Percentiles rank a stretch among this genome's conserved stretches.
phyloP scores from a whole-genome alignment of 1,140 invertebrate genomes.

The Drosophila pandora region DNA sequence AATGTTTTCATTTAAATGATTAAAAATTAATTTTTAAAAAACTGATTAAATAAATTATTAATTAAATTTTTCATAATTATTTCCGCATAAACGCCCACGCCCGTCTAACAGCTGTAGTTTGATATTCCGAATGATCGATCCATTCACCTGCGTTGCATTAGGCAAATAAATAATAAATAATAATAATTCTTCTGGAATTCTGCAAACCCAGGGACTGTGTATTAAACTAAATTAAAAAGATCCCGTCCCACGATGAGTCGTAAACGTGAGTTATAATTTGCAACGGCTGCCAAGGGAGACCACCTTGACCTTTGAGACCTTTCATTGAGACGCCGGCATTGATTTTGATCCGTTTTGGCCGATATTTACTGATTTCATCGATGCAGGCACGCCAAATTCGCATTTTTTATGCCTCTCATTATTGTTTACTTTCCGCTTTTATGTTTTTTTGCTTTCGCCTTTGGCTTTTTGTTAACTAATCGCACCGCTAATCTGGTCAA shows the following conservation, averaged over 20 bases:
- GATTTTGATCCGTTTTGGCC: conserved; percentile 10
- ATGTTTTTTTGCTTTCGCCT: conserved; percentile 9
- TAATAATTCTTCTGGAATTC: not conserved
- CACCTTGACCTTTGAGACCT: conserved; percentile 63
- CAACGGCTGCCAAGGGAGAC: conserved; percentile 14
- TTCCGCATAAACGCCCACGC: conserved; percentile 8
- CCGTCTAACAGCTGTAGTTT: conserved; percentile 20
- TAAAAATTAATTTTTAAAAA: too few species aligned
- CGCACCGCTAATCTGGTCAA: conserved; percentile 45
- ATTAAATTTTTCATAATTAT: not conserved
- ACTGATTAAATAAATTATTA: not conserved
- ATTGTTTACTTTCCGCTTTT: conserved; percentile 43
- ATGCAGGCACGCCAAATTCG: conserved; percentile 4
- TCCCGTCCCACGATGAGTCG: conserved; percentile 1
- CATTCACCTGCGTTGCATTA: not conserved
- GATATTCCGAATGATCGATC: conserved; percentile 3
- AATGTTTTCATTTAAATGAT: too few species aligned
- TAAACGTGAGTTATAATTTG: conserved; percentile 42
- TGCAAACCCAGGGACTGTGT: too few species aligned
- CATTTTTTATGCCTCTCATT: conserved; percentile 20
- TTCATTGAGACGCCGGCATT: conserved; percentile 28
- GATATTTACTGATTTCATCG: conserved; percentile 2
- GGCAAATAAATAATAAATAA: not conserved
- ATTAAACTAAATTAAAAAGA: conserved; percentile 2
- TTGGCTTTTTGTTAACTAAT: conserved; percentile 52